phyloP scores from a whole-genome alignment of 2,113 vertebrate genomes.

The Oreotrochilus melanogaster region DNA sequence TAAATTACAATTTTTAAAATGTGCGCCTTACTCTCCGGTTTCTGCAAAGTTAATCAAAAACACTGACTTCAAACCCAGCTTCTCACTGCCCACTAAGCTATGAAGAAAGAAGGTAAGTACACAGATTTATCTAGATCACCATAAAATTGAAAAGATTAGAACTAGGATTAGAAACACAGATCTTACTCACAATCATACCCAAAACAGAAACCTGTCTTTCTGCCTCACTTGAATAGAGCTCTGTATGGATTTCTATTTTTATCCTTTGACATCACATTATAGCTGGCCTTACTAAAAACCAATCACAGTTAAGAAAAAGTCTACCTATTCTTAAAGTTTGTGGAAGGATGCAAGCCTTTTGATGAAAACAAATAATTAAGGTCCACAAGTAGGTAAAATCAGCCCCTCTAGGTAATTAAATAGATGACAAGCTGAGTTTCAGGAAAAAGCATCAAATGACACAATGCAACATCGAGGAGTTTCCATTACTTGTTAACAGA shows the following conservation, averaged over 20 bases:
- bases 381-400: neutral
- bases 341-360: neutral
- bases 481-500: neutral
- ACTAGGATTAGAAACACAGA: neutral
- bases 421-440: neutral
- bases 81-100: neutral
- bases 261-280: neutral
- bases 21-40: neutral
- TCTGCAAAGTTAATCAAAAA: neutral
- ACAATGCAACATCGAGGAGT: neutral
- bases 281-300: neutral
- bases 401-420: neutral
- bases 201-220: neutral
- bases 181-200: neutral
- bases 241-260: neutral
- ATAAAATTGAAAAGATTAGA: constrained; percentile 7
- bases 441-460: neutral
- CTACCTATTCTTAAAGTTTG: neutral
- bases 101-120: constrained; percentile 13
- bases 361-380: neutral
- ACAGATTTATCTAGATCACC: neutral
- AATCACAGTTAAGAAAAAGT: neutral
- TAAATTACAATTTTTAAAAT: neutral
- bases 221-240: neutral
- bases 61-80: neutral